Evolutionary conservation across 2,888 invertebrate species (phyloP).

Genomic region (Helobdella robusta): DNA sequence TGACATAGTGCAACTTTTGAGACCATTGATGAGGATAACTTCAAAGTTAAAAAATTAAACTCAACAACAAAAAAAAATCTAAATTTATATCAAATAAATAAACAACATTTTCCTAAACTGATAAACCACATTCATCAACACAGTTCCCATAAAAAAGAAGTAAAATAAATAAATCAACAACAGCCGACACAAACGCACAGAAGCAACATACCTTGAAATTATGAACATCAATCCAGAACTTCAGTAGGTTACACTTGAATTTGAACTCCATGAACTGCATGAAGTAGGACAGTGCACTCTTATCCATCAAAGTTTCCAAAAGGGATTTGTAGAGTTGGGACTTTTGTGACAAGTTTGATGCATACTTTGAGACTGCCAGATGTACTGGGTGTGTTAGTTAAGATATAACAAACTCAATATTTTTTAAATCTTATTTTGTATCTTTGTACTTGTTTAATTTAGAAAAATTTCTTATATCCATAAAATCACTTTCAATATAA

Average conservation of each 20-base stretch:
- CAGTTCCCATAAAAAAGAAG: neutral
- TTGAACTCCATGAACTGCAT: conserved; percentile 74
- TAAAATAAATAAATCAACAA: neutral
- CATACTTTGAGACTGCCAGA: conserved; percentile 10
- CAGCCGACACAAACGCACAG: neutral
- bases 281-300: conserved; percentile 71
- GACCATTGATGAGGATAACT: too few species aligned
- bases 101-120: neutral
- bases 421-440: too few species aligned
- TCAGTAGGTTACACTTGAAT: conserved; percentile 51
- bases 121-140: neutral
- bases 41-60: neutral
- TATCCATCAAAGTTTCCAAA: conserved; percentile 66
- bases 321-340: conserved; percentile 54
- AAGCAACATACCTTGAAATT: conserved; percentile 47
- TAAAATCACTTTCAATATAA: too few species aligned
- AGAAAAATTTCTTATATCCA: too few species aligned
- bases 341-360: neutral
- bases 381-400: conserved; percentile 3
- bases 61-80: neutral
- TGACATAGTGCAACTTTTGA: too few species aligned
- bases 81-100: neutral
- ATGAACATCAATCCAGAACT: conserved; percentile 53
- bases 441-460: too few species aligned
- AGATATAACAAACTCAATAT: too few species aligned